Evolutionary conservation across 2,113 vertebrate genomes (phyloP).

Genomic region (Centrocercus urophasianus): DNA sequence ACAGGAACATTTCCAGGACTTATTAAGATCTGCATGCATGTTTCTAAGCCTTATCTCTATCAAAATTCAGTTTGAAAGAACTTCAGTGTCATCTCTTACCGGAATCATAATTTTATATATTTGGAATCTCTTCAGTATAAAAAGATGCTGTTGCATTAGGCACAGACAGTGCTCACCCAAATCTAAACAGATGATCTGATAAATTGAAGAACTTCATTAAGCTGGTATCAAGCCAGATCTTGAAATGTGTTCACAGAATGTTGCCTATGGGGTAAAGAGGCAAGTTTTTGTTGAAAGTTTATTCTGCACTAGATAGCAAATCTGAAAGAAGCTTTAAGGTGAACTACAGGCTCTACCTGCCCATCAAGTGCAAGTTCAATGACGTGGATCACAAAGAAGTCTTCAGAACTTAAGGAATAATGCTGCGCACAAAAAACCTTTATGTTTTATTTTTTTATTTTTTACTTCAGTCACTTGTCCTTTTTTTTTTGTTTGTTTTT

Average conservation of each 20-base stretch:
- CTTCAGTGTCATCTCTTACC: conserved; percentile 30
- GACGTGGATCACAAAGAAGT: neutral
- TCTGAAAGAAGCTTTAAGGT: neutral
- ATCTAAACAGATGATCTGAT: conserved; percentile 23
- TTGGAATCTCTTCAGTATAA: neutral
- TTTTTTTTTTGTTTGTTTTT: neutral
- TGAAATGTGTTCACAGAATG: neutral
- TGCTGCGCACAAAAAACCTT: neutral
- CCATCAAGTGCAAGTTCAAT: neutral
- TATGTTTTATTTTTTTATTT: neutral
- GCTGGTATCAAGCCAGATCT: neutral
- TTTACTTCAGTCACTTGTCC: neutral
- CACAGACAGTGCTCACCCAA: conserved; percentile 7
- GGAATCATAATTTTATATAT: conserved; percentile 32
- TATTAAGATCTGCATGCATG: neutral
- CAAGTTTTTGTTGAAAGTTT: neutral
- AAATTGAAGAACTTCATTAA: conserved; percentile 25
- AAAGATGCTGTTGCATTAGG: neutral
- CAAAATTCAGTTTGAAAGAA: conserved; percentile 47
- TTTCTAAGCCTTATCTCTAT: conserved; percentile 38
- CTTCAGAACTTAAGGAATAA: neutral
- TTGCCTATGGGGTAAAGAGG: neutral
- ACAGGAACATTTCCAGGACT: conserved; percentile 19
- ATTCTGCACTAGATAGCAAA: neutral
- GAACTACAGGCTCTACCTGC: neutral